Conservation (phyloP, 2,797 vertebrate species). For the Notamacropus eugenii region DNA sequence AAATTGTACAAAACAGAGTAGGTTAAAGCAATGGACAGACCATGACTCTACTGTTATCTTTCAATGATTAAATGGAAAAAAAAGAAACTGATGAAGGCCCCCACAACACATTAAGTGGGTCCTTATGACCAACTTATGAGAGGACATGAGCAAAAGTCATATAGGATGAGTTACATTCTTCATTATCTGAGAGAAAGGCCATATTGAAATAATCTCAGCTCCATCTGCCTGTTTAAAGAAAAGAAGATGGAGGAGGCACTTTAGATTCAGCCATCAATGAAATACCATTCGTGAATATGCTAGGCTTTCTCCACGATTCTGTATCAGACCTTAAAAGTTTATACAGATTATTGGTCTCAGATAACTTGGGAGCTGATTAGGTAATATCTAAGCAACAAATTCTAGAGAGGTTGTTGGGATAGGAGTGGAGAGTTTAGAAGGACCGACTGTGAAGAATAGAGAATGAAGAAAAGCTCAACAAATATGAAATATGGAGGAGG, state of each 20-base stretch:
- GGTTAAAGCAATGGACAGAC: neutral
- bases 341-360: neutral
- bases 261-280: neutral
- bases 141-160: neutral
- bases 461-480: neutral
- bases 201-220: neutral
- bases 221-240: neutral
- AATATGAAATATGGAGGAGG: conserved; percentile 11
- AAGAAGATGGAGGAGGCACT: neutral
- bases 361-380: neutral
- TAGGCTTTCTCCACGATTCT: neutral
- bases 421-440: neutral
- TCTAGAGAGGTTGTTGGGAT: neutral
- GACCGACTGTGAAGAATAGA: neutral
- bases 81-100: neutral
- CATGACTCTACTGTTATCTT: neutral
- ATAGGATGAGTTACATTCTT: neutral
- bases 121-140: neutral
- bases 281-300: neutral
- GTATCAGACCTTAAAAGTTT: neutral
- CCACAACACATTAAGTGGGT: neutral
- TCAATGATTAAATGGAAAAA: neutral
- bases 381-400: neutral
- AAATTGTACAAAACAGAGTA: neutral
- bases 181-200: neutral